Conservation (phyloP, 2,888 invertebrate genomes). For the Sympetrum striolatum region DNA sequence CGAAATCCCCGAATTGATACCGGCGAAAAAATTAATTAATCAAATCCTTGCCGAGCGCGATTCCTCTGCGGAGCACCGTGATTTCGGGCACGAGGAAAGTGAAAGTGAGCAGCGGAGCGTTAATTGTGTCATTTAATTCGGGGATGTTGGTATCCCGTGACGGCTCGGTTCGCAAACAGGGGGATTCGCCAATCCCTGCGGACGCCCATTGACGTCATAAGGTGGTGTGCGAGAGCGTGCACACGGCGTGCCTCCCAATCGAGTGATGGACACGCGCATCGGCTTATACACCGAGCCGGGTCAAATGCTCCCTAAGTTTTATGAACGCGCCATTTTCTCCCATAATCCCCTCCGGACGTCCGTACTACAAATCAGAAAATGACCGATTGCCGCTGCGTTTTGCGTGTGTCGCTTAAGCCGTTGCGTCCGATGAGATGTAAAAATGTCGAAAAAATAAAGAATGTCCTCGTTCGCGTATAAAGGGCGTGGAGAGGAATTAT, state of each 20-base stretch:
- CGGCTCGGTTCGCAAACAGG: not conserved
- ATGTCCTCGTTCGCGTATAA: not conserved
- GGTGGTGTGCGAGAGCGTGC: not conserved
- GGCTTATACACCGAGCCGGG: not conserved
- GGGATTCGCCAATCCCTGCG: not conserved
- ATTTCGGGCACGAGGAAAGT: too few relatives aligned
- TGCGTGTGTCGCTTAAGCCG: not conserved
- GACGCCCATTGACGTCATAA: not conserved
- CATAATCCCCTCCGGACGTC: not conserved
- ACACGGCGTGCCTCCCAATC: not conserved
- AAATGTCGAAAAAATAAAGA: not conserved
- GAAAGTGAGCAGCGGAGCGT: not conserved
- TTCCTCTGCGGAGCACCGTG: too few relatives aligned
- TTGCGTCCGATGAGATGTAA: not conserved
- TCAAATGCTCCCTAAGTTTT: not conserved
- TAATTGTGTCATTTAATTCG: not conserved
- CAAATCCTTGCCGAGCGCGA: too few relatives aligned
- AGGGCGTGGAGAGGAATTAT: not conserved
- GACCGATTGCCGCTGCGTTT: not conserved
- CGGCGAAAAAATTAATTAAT: too few relatives aligned
- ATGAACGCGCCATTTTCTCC: not conserved
- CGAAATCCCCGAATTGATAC: too few relatives aligned
- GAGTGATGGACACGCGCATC: not conserved
- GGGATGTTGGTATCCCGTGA: not conserved
- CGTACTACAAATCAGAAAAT: not conserved